Base-by-base conservation (phyloP, 2,113 vertebrate genomes). In the Micronycteris hirsuta region DNA sequence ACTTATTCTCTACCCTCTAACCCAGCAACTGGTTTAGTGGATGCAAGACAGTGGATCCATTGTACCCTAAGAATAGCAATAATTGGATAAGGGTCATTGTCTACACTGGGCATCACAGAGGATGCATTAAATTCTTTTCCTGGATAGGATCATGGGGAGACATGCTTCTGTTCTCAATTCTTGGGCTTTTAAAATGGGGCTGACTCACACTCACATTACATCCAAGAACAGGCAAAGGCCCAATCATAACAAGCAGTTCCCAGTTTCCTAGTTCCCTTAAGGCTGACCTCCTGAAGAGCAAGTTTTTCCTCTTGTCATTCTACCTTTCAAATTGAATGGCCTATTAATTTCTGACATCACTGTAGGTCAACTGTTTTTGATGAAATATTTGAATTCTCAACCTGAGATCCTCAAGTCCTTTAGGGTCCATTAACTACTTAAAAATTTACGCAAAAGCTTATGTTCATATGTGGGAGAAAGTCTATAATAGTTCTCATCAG, bases 371-470 rank as follows among this genome's bases (percentile, higher is more conserved):
- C 26, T 71, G 54, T 43, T 80, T 96, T 63, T 88, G 45, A 84
- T 36, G 63, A 88, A 49, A 77, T 58, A 90, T 56, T 73, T 65
- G n/a, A 13, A 20, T 26, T 96, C 33, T 85, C 11, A 43, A 49
- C 13, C 31, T 65, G 36, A 15, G 11, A 7, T 87, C 33, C 26
- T 78, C 13, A 88, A 54, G 52, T 56, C 36, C 36, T 10, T 56
- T 63, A 70, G 13, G 26, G n/a, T 15, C 52, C 43, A 54, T 19
- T 52, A 45, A 33, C 15, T 71, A 17, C 61, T 92, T 65, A 78
- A 94, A 87, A 96, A 68, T 52, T 24, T 67, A 77, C 26, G 61
- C 28, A 87, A 70, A 92, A 26, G 45, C 71, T 77, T 83, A 71
- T 13, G 38, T 83, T 65, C 28, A 45, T 36, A 45, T 9, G 5